Evolutionary conservation across 2,888 invertebrate species (phyloP).

Genomic region (Eupelmus urozonus): DNA sequence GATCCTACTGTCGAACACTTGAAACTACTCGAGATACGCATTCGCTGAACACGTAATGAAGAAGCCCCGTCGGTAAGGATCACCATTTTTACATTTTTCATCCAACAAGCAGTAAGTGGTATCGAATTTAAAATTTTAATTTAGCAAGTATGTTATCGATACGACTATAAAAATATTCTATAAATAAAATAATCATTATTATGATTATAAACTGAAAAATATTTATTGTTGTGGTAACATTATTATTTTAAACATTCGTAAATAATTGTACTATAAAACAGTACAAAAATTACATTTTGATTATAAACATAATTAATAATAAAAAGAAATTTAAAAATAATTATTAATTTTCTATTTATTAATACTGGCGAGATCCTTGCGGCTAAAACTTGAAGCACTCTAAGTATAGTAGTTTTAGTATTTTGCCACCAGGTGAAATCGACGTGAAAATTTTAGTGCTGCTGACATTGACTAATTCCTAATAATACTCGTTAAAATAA

Average conservation of each 20-base stretch:
- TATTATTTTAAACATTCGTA: not conserved
- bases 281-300: not conserved
- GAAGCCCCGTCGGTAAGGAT: constrained; percentile 48
- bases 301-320: not conserved
- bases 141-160: not conserved
- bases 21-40: constrained; percentile 56
- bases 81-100: not conserved
- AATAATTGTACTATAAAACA: not conserved
- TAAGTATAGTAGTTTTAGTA: too few relatives aligned
- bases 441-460: too few relatives aligned
- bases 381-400: too few relatives aligned
- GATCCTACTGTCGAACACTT: constrained; percentile 62
- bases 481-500: too few relatives aligned
- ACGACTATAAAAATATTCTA: not conserved
- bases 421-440: too few relatives aligned
- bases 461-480: too few relatives aligned
- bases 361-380: too few relatives aligned
- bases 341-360: too few relatives aligned
- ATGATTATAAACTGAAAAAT: not conserved
- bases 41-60: constrained; percentile 8
- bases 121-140: not conserved
- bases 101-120: not conserved
- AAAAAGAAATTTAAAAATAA: not conserved
- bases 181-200: not conserved
- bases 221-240: not conserved